Conservation (phyloP, 2,888 invertebrate species). For the Acanthacorydalis orientalis region DNA sequence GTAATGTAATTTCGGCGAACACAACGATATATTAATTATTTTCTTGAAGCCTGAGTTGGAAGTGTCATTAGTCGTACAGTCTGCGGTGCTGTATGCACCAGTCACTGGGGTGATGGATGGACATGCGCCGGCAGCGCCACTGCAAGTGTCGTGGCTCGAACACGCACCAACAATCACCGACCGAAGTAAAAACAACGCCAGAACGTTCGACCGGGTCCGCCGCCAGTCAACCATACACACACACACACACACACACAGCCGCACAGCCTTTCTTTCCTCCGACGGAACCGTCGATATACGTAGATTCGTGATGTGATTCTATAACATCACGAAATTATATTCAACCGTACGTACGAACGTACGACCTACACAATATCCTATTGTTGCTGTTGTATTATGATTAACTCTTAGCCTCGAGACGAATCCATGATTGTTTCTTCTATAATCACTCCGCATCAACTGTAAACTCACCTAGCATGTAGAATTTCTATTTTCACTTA, state of each 20-base stretch:
- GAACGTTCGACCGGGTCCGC: background rate
- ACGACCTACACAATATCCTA: too few species aligned
- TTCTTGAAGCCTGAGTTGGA: conserved; percentile 4
- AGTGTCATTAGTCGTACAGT: conserved; percentile 2
- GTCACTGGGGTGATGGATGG: conserved; percentile 19
- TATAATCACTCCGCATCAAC: too few species aligned
- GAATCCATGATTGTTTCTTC: too few species aligned
- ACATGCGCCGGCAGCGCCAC: conserved; percentile 18
- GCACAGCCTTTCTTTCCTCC: background rate
- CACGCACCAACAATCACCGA: conserved; percentile 24
- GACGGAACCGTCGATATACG: too few species aligned
- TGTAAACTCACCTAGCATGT: too few species aligned
- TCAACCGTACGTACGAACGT: too few species aligned
- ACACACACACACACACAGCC: background rate
- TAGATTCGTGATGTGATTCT: too few species aligned
- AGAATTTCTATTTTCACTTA: too few species aligned
- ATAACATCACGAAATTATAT: too few species aligned
- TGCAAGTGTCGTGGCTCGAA: conserved; percentile 24
- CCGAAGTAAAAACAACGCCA: conserved; percentile 3
- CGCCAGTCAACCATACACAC: background rate
- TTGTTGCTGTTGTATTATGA: too few species aligned
- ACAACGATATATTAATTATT: conserved; percentile 3
- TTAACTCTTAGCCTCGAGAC: too few species aligned
- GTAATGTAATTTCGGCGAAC: background rate
- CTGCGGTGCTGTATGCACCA: background rate